Conservation (phyloP, 2,888 invertebrate species). For the Macaria liturata region DNA sequence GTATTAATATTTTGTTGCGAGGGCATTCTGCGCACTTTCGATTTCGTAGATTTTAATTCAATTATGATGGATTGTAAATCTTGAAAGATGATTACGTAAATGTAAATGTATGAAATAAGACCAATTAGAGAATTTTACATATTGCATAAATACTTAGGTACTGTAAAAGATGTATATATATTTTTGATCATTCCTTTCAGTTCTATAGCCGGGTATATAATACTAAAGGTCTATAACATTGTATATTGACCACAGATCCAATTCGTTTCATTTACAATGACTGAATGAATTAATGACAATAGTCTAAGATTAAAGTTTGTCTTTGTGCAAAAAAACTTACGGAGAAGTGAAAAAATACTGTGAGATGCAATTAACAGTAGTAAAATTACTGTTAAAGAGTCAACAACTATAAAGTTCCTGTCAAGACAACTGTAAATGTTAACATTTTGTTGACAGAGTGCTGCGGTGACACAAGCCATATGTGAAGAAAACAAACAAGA, state of each 20-base stretch:
- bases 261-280: too few relatives aligned
- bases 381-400: conserved; percentile 8
- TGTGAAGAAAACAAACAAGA: conserved; percentile 10
- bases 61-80: not conserved
- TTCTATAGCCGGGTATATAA: too few relatives aligned
- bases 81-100: conserved; percentile 7
- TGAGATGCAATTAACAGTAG: not conserved
- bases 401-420: conserved; percentile 19
- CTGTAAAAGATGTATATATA: too few relatives aligned
- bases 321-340: too few relatives aligned
- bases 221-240: too few relatives aligned
- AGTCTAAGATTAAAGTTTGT: too few relatives aligned
- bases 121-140: not conserved
- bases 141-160: too few relatives aligned
- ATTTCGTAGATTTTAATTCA: conserved; percentile 7
- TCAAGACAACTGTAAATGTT: conserved; percentile 17
- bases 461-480: conserved; percentile 23
- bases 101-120: conserved; percentile 5
- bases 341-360: too few relatives aligned
- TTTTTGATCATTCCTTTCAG: too few relatives aligned
- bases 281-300: too few relatives aligned
- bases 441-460: conserved; percentile 20
- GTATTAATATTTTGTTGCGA: conserved; percentile 10
- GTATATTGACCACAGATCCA: too few relatives aligned
- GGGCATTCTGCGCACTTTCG: conserved; percentile 13